These are phyloP conservation scores for Morpho achilles DNA, from an alignment of 2,888 invertebrate genomes.

Conservation along the genomic window DNA sequence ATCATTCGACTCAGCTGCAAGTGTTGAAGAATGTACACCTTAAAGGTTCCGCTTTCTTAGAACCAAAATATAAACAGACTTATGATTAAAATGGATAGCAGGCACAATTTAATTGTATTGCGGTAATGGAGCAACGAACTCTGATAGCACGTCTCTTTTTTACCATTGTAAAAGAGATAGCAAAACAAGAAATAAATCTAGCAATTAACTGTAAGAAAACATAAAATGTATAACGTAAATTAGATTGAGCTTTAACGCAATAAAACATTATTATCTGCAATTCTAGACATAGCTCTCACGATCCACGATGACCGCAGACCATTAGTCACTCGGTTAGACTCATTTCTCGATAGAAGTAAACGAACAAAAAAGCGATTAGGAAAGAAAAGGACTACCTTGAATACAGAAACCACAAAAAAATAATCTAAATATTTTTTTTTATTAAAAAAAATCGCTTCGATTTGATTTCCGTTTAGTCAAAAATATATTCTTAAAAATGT, in stretches of 20 bases:
- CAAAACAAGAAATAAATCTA: slow-evolving; percentile 12
- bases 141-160: slow-evolving; percentile 21
- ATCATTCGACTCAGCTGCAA: slow-evolving; percentile 31
- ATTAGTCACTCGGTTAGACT: slow-evolving; percentile 49
- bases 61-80: slow-evolving; percentile 20
- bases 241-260: slow-evolving; percentile 20
- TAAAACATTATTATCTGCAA: slow-evolving; percentile 37
- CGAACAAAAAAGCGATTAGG: slow-evolving; percentile 19
- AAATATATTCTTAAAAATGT: slow-evolving; percentile 1
- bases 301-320: slow-evolving; percentile 40
- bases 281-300: slow-evolving; percentile 50
- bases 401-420: slow-evolving; percentile 8
- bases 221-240: slow-evolving; percentile 17
- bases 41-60: slow-evolving; percentile 27
- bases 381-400: slow-evolving; percentile 10
- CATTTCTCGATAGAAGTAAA: slow-evolving; percentile 26
- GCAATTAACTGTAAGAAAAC: slow-evolving; percentile 11
- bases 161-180: slow-evolving; percentile 13
- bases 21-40: slow-evolving; percentile 30
- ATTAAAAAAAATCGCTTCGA: background rate
- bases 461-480: slow-evolving; percentile 4
- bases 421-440: background rate
- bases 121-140: slow-evolving; percentile 24
- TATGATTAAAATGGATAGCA: slow-evolving; percentile 17
- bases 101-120: slow-evolving; percentile 17